phyloP scores from a whole-genome alignment of 2,113 vertebrate genomes.

The Dolichallabes microphthalmus region DNA sequence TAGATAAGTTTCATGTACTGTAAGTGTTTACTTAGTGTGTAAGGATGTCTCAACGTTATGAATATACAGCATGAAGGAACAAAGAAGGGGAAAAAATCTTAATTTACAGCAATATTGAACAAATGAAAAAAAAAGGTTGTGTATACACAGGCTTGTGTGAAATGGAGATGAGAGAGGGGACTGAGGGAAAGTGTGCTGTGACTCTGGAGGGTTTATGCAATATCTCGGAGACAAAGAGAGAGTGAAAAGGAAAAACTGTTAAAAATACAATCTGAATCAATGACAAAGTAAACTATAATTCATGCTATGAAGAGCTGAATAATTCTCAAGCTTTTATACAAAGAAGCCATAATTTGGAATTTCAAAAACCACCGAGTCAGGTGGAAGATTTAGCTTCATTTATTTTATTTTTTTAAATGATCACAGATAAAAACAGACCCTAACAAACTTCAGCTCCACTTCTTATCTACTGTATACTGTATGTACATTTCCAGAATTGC shows the following conservation, averaged over 20 bases:
- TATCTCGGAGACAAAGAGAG: slow-evolving; percentile 7
- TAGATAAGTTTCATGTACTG: background rate
- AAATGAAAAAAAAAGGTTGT: slow-evolving; percentile 20
- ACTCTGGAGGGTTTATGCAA: slow-evolving; percentile 41
- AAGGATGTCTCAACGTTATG: slow-evolving; percentile 7
- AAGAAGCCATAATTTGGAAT: background rate
- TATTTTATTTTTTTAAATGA: background rate
- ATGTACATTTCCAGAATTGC: slow-evolving; percentile 9
- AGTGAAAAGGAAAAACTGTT: background rate
- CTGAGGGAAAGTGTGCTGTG: slow-evolving; percentile 27
- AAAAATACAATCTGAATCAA: slow-evolving; percentile 13
- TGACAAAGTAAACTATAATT: slow-evolving; percentile 15
- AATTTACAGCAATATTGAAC: slow-evolving; percentile 26
- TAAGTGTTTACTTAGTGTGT: slow-evolving; percentile 1
- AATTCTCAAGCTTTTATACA: slow-evolving; percentile 4
- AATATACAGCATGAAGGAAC: slow-evolving; percentile 26
- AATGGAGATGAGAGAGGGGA: slow-evolving; percentile 40
- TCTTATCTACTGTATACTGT: background rate
- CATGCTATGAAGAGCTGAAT: background rate
- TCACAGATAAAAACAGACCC: background rate
- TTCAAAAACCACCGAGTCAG: background rate
- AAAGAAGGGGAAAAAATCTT: background rate
- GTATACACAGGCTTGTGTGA: slow-evolving; percentile 30
- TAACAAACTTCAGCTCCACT: background rate
- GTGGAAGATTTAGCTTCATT: background rate